These are phyloP conservation scores for Siniperca undulata DNA, from an alignment of 2,797 vertebrate species.

Conservation along the genomic window DNA sequence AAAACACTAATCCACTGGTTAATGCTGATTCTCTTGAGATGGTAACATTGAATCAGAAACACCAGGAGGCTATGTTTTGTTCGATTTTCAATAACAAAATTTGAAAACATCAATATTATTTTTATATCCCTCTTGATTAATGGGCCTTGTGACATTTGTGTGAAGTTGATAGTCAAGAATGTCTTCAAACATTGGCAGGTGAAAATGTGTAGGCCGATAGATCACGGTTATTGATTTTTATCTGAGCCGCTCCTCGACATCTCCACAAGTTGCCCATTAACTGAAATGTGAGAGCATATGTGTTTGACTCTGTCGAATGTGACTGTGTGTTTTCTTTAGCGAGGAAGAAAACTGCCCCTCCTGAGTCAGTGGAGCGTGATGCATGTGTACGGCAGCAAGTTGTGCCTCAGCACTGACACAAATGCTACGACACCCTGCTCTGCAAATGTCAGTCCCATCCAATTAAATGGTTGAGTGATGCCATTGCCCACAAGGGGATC, in stretches of 20 bases:
- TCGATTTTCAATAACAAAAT: background rate
- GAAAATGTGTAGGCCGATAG: slow-evolving; percentile 63
- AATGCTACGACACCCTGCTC: slow-evolving; percentile 75
- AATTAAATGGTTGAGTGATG: slow-evolving; percentile 82
- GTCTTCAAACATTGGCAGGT: slow-evolving; percentile 46
- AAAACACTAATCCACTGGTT: slow-evolving; percentile 47
- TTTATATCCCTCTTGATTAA: slow-evolving; percentile 56
- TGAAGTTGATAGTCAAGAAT: slow-evolving; percentile 63
- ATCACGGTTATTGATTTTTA: slow-evolving; percentile 78
- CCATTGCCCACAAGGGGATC: slow-evolving; percentile 65
- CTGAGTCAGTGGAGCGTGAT: slow-evolving; percentile 68
- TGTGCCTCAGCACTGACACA: slow-evolving; percentile 69
- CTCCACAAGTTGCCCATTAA: slow-evolving; percentile 71
- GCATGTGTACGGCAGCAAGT: slow-evolving; percentile 61
- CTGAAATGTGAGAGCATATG: slow-evolving; percentile 59
- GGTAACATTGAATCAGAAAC: slow-evolving; percentile 14
- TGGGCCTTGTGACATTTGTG: slow-evolving; percentile 78
- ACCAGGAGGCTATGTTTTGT: background rate
- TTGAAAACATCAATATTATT: background rate
- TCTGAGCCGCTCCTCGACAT: slow-evolving; percentile 56
- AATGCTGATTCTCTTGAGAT: slow-evolving; percentile 37
- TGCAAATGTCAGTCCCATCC: slow-evolving; percentile 83
- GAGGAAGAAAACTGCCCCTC: slow-evolving; percentile 53
- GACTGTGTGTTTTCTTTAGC: slow-evolving; percentile 56
- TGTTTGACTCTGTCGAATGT: slow-evolving; percentile 44